These are phyloP conservation scores for Eublepharis macularius DNA, from an alignment of 2,113 vertebrate genomes.

Conservation along the genomic window DNA sequence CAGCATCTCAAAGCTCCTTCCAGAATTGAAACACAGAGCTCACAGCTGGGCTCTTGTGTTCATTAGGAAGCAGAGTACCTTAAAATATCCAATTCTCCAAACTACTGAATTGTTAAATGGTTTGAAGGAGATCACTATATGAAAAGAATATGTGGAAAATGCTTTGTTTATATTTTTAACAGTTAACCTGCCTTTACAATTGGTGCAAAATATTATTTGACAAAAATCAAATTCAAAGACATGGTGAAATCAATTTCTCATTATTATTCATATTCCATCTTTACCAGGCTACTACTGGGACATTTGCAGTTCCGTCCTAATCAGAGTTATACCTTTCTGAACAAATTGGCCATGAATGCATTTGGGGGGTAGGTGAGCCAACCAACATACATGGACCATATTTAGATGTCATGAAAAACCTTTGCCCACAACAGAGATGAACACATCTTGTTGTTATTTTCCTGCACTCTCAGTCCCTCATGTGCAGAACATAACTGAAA, in stretches of 20 bases:
- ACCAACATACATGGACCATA: too few species aligned
- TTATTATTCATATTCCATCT: neutral
- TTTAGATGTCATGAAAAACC: too few species aligned
- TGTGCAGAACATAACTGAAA: too few species aligned
- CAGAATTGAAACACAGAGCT: conserved; percentile 1
- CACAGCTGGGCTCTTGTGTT: conserved; percentile 29
- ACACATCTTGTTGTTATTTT: too few species aligned
- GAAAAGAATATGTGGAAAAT: neutral
- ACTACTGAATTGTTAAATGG: neutral
- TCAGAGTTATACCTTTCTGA: neutral
- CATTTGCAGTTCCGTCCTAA: neutral
- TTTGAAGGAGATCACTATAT: neutral
- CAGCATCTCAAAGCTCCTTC: conserved; percentile 39
- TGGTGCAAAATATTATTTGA: neutral
- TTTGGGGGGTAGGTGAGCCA: neutral
- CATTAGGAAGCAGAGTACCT: neutral
- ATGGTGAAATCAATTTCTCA: neutral
- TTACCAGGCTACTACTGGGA: neutral
- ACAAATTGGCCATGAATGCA: neutral
- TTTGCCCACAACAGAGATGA: too few species aligned
- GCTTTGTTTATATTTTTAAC: neutral
- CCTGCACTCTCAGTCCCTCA: too few species aligned
- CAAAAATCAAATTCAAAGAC: neutral
- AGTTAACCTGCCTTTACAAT: neutral
- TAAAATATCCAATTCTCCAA: conserved; percentile 2